Base-by-base conservation (phyloP, 2,888 invertebrate genomes). In the Campaea margaritaria region DNA sequence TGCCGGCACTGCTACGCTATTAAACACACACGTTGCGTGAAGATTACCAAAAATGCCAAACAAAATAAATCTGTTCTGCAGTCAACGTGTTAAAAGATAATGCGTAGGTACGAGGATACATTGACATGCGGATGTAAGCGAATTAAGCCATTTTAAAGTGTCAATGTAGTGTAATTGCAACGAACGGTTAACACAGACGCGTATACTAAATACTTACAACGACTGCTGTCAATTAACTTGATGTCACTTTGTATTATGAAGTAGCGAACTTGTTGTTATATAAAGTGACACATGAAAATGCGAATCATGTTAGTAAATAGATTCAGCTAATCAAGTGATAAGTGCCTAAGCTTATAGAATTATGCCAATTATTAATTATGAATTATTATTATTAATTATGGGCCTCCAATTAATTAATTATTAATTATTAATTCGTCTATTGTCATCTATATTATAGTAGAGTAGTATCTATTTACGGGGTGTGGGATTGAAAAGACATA, bases 181-280 rank as follows among this genome's bases (percentile, higher is more conserved):
- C 13, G 0, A 7, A 13, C n/a, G 14, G 34, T 38, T 45, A 38
- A n/a, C 21, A 39, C 12, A 28, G 31, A 31, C 39, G 54, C 39
- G 16, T 39, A 21, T 54, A 13, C 16, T 21, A 34, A 47, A n/a
- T 47, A 31, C 11, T 36, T n/a, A 41, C 27, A 28, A 7, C 9
- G 44, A 41, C 15, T 36, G 34, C 52, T 14, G 21, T 8, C 5
- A 14, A 46, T 53, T 53, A 38, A 39, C 31, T 39, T n/a, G 8
- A 31, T 16, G 15, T 28, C 39, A 39, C 15, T 39, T 39, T 39
- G 28, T 39, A 12, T 15, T 7, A 34, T 5, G 10, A 3, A 11
- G 41, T 10, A 46, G 46, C 12, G 11, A 31, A 27, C 27, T 43
- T 12, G 13, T 28, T 31, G 15, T 16, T 2, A 42, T 7, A 46